Percentiles rank a stretch among this genome's conserved stretches.
Evolutionary conservation across 2,113 vertebrate species (phyloP).

Genomic region (Ornithorhynchus anatinus): DNA sequence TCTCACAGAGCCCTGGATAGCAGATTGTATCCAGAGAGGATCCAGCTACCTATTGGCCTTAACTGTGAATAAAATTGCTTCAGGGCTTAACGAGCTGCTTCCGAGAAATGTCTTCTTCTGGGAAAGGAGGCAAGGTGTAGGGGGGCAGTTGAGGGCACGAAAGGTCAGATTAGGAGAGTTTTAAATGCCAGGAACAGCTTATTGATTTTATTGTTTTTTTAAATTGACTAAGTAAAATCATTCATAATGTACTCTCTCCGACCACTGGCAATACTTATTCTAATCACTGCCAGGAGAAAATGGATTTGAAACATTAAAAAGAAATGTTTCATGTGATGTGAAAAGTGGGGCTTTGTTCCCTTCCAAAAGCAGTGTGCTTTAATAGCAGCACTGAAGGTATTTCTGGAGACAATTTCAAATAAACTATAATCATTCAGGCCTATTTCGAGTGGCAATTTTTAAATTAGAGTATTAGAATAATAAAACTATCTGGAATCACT

Average conservation of each 20-base stretch:
- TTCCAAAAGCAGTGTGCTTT: neutral
- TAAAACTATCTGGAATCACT: neutral
- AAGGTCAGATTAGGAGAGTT: conserved; percentile 21
- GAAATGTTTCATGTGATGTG: neutral
- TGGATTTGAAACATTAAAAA: conserved; percentile 30
- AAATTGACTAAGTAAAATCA: conserved; percentile 33
- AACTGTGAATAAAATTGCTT: neutral
- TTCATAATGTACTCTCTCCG: conserved; percentile 37
- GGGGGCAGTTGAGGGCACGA: neutral
- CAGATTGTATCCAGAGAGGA: neutral
- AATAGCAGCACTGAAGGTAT: neutral
- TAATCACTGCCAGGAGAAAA: conserved; percentile 47
- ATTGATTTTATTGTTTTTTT: conserved; percentile 40
- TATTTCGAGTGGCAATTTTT: conserved; percentile 43
- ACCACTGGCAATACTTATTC: conserved; percentile 35
- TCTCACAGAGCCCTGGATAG: neutral
- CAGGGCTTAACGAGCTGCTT: conserved; percentile 4
- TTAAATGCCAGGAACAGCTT: conserved; percentile 36
- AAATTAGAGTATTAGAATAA: conserved; percentile 30
- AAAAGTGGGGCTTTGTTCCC: conserved; percentile 5
- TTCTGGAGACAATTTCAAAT: conserved; percentile 32
- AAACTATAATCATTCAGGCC: neutral
- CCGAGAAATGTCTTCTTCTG: conserved; percentile 8
- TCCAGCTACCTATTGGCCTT: neutral
- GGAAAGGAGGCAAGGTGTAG: neutral